Conservation (phyloP, 1,140 invertebrate species). For the Lineus longissimus region DNA sequence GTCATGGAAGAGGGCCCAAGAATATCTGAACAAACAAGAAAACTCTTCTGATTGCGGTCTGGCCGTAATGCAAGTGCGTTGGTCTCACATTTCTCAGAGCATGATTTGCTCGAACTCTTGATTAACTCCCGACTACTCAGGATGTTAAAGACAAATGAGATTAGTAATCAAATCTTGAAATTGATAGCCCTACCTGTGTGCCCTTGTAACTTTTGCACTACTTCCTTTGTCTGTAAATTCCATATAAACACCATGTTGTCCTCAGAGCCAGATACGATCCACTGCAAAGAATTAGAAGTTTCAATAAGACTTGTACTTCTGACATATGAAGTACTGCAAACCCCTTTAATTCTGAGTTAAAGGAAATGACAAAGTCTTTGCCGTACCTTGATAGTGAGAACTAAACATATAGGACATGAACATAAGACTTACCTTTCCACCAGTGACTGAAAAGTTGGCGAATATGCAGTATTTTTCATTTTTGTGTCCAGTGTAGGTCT, state of each 20-base stretch:
- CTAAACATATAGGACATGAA: no score
- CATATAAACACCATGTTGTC: constrained; percentile 99
- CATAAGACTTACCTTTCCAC: constrained; percentile 78
- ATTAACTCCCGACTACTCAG: no score
- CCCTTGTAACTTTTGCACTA: constrained; percentile 94
- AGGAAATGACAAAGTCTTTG: no score
- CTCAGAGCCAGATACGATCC: constrained; percentile 99
- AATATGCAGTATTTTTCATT: constrained; percentile 99
- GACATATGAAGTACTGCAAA: no score
- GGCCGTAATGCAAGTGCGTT: background rate
- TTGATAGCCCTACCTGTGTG: constrained; percentile 75
- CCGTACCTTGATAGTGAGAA: no score
- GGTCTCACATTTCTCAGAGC: background rate
- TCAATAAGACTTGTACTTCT: background rate
- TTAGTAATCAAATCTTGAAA: no score
- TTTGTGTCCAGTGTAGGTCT: constrained; percentile 95
- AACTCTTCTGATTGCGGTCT: background rate
- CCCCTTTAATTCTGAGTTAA: constrained; percentile 9
- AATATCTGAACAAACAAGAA: constrained; percentile 8
- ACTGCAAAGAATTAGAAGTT: constrained; percentile 66
- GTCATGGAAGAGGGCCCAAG: background rate
- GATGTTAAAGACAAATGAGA: no score
- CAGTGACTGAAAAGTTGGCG: constrained; percentile 99
- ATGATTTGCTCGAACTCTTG: background rate
- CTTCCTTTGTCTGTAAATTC: constrained; percentile 99